phyloP scores from a whole-genome alignment of 2,888 invertebrate species.

The Plebejus melissa region DNA sequence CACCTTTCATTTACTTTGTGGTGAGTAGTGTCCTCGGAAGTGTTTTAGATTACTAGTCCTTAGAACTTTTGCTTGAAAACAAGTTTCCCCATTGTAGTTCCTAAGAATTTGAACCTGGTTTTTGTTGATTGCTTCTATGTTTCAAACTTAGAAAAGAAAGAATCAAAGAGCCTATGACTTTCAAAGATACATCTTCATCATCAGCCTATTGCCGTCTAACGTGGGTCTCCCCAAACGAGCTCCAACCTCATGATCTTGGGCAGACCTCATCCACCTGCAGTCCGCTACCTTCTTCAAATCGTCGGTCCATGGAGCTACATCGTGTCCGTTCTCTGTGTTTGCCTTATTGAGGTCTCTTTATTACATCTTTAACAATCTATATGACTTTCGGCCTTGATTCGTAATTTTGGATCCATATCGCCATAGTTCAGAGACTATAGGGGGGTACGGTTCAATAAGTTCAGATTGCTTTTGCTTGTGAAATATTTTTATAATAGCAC shows the following conservation, averaged over 20 bases:
- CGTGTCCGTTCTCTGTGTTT: no score
- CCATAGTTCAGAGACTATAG: no score
- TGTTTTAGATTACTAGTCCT: background rate
- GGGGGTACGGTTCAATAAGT: background rate
- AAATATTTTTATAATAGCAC: background rate
- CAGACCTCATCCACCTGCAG: no score
- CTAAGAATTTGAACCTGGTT: background rate
- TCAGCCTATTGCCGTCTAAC: no score
- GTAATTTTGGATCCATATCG: no score
- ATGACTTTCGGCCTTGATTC: no score
- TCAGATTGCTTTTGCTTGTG: background rate
- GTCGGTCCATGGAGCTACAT: no score
- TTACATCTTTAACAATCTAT: no score
- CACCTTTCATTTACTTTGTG: background rate
- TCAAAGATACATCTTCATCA: background rate
- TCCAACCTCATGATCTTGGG: no score
- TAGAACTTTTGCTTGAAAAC: background rate
- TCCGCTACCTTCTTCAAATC: no score
- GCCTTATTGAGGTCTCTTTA: no score
- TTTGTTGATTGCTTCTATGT: background rate
- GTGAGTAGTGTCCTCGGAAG: background rate
- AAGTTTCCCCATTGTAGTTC: background rate
- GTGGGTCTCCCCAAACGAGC: no score
- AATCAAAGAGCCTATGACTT: background rate
- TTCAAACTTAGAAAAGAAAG: background rate